Evolutionary conservation across 2,113 vertebrate genomes (phyloP).

Genomic region (Ursus arctos): DNA sequence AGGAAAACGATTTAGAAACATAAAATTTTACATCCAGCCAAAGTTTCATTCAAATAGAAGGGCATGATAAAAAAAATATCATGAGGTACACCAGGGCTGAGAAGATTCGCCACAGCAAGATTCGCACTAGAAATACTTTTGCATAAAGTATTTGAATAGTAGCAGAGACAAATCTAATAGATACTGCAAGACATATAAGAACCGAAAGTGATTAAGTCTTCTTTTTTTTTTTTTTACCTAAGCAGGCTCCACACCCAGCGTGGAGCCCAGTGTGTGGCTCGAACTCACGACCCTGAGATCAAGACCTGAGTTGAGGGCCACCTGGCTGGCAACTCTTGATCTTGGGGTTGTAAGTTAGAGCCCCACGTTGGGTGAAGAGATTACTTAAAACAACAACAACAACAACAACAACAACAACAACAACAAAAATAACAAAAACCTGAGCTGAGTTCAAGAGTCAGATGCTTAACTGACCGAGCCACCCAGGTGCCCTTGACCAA

Average conservation of each 20-base stretch:
- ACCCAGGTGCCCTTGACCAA: background rate
- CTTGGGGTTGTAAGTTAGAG: background rate
- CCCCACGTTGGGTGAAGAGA: background rate
- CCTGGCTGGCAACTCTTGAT: background rate
- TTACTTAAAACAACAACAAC: background rate
- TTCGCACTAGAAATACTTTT: background rate
- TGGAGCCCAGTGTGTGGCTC: background rate
- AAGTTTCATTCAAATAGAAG: background rate
- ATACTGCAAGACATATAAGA: background rate
- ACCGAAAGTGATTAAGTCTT: background rate
- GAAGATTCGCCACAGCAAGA: background rate
- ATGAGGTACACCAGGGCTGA: background rate
- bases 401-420: background rate
- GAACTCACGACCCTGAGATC: background rate
- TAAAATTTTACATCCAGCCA: background rate
- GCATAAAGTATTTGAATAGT: background rate
- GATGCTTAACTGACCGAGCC: background rate
- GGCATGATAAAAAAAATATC: background rate
- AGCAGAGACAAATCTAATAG: background rate
- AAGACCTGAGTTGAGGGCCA: background rate
- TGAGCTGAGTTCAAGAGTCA: background rate
- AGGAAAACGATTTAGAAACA: background rate
- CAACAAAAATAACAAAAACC: too few species aligned
- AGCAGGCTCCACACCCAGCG: background rate
- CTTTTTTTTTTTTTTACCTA: background rate